Evolutionary conservation across 2,888 invertebrate species (phyloP).

Genomic region (Bellardia bayeri): DNA sequence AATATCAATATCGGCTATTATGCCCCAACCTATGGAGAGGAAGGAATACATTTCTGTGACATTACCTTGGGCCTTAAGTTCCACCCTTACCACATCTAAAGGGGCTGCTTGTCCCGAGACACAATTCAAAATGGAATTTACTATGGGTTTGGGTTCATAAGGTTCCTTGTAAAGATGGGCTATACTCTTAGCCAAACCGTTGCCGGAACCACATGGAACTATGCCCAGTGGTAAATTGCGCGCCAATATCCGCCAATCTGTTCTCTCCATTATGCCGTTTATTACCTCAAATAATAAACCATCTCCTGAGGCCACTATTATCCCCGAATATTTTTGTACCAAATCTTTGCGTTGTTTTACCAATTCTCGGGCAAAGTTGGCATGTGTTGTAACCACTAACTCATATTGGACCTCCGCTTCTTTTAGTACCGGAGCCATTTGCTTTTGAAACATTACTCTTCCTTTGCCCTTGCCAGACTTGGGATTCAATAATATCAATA

Average conservation of each 20-base stretch:
- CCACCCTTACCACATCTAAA: slow-evolving; percentile 95
- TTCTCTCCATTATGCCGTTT: slow-evolving; percentile 96
- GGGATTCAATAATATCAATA: slow-evolving; percentile 95
- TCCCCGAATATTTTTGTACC: slow-evolving; percentile 85
- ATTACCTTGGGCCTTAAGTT: slow-evolving; percentile 85
- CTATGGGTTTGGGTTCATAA: slow-evolving; percentile 91
- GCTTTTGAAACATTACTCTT: slow-evolving; percentile 92
- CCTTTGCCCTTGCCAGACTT: slow-evolving; percentile 97
- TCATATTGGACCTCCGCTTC: slow-evolving; percentile 95
- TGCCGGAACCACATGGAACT: slow-evolving; percentile 98
- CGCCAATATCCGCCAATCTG: slow-evolving; percentile 93
- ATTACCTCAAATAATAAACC: slow-evolving; percentile 92
- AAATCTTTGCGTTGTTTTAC: slow-evolving; percentile 88
- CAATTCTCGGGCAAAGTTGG: slow-evolving; percentile 93
- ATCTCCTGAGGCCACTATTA: slow-evolving; percentile 92
- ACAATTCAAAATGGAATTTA: slow-evolving; percentile 91
- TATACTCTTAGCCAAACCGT: slow-evolving; percentile 95
- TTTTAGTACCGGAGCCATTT: slow-evolving; percentile 92
- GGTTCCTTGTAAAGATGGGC: slow-evolving; percentile 92
- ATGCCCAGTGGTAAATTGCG: slow-evolving; percentile 93
- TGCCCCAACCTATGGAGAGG: slow-evolving; percentile 97
- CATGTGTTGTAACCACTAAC: slow-evolving; percentile 93
- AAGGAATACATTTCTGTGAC: slow-evolving; percentile 92
- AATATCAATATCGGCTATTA: slow-evolving; percentile 98
- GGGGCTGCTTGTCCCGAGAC: slow-evolving; percentile 89